Percentiles rank a stretch among this genome's conserved stretches.
Evolutionary conservation across 23 tunicate genomes (phyloP).

Genomic region (Trididemnum clinides): DNA sequence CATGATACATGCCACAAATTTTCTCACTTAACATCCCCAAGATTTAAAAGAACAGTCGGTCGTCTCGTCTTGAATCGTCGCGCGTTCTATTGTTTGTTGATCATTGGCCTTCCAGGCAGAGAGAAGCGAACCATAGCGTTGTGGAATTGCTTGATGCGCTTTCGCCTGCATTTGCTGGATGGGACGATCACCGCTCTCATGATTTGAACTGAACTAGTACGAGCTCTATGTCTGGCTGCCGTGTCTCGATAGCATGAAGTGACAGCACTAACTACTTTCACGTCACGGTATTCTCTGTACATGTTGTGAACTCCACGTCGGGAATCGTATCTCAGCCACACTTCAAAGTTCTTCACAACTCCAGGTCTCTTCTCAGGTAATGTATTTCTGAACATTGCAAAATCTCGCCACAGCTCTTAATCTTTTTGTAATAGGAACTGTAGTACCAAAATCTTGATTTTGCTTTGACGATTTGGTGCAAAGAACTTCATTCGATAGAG

Average conservation of each 20-base stretch:
- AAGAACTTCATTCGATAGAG: slow-evolving; percentile 84
- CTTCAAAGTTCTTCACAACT: slow-evolving; percentile 88
- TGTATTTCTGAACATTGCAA: slow-evolving; percentile 61
- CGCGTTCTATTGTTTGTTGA: slow-evolving; percentile 87
- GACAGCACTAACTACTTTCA: no score
- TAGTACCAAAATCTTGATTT: slow-evolving; percentile 96
- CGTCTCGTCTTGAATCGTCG: slow-evolving; percentile 76
- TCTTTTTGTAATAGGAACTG: slow-evolving; percentile 91
- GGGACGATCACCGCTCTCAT: slow-evolving; percentile 84
- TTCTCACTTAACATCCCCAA: no score
- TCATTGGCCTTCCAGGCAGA: slow-evolving; percentile 69
- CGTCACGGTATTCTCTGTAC: no score
- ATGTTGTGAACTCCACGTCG: slow-evolving; percentile 98
- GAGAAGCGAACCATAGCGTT: slow-evolving; percentile 90
- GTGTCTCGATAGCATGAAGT: slow-evolving; percentile 96
- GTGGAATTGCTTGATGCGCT: slow-evolving; percentile 88
- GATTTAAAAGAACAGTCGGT: slow-evolving; percentile 71
- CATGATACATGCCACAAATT: not conserved
- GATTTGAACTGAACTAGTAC: slow-evolving; percentile 97
- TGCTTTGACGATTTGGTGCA: slow-evolving; percentile 94
- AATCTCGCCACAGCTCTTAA: slow-evolving; percentile 93
- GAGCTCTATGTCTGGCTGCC: slow-evolving; percentile 96
- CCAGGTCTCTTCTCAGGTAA: slow-evolving; percentile 77
- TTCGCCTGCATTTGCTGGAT: slow-evolving; percentile 70
- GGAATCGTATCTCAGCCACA: slow-evolving; percentile 96